phyloP scores from a whole-genome alignment of 2,797 vertebrate genomes.

The Chrysolophus pictus region DNA sequence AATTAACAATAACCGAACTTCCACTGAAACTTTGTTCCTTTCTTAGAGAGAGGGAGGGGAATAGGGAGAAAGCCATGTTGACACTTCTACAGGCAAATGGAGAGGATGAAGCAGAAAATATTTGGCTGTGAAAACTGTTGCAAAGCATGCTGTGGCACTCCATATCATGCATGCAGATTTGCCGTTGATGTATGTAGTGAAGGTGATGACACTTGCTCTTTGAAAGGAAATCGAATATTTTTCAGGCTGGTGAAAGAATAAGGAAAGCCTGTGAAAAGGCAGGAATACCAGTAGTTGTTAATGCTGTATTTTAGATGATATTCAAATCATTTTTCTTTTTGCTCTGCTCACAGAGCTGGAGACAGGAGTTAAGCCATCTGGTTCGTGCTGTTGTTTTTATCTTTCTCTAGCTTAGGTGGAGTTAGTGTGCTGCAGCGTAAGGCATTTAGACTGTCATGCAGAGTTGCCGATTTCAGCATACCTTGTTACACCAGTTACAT shows the following conservation, averaged over 20 bases:
- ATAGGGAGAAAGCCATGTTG: conserved; percentile 60
- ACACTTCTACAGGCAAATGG: conserved; percentile 64
- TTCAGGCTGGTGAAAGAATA: conserved; percentile 52
- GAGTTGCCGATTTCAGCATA: not conserved
- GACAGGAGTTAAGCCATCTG: not conserved
- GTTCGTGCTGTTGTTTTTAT: not conserved
- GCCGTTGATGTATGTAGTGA: conserved; percentile 51
- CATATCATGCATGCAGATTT: conserved; percentile 47
- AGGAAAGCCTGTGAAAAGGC: conserved; percentile 47
- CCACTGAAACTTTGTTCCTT: conserved; percentile 46
- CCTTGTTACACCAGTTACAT: not conserved
- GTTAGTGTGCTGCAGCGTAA: not conserved
- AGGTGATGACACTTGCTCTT: conserved; percentile 48
- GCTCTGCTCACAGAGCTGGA: not conserved
- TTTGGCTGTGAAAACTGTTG: conserved; percentile 66
- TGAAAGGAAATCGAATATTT: conserved; percentile 45
- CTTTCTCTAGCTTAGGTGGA: not conserved
- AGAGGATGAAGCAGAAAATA: conserved; percentile 71
- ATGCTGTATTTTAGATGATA: conserved; percentile 35
- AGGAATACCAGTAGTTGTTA: conserved; percentile 38
- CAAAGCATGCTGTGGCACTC: conserved; percentile 57
- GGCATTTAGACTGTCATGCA: rapidly evolving
- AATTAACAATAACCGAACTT: conserved; percentile 38
- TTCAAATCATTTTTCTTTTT: conserved; percentile 32
- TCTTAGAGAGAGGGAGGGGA: not conserved